Evolutionary conservation across 2,888 invertebrate species (phyloP).

Genomic region (Pandemis heparana): DNA sequence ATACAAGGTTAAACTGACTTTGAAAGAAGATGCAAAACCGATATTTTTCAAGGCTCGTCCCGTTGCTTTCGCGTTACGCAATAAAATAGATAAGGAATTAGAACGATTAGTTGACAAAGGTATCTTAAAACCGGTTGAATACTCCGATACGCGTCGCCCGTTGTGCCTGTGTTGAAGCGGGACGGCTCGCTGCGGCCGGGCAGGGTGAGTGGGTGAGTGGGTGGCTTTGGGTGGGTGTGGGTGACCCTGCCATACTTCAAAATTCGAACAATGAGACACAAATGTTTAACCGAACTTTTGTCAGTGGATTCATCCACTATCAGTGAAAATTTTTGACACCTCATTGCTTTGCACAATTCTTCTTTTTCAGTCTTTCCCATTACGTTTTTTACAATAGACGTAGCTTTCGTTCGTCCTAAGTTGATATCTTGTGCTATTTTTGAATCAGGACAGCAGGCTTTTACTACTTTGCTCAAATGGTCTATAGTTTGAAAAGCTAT

Average conservation of each 20-base stretch:
- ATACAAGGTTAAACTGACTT: slow-evolving; percentile 39
- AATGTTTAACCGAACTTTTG: slow-evolving; percentile 7
- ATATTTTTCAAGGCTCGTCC: slow-evolving; percentile 11
- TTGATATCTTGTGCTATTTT: slow-evolving; percentile 18
- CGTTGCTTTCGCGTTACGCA: slow-evolving; percentile 3
- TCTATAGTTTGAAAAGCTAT: slow-evolving; percentile 15
- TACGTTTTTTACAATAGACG: slow-evolving; percentile 19
- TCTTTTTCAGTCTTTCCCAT: slow-evolving; percentile 25
- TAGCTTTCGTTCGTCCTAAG: slow-evolving; percentile 18
- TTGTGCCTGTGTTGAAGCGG: no score
- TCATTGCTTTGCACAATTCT: slow-evolving; percentile 7
- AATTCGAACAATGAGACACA: slow-evolving; percentile 14
- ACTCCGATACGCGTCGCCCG: slow-evolving; percentile 33
- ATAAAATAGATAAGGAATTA: slow-evolving; percentile 42
- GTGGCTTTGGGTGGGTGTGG: no score
- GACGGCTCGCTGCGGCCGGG: slow-evolving; percentile 11
- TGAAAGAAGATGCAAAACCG: slow-evolving; percentile 36
- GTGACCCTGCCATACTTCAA: slow-evolving; percentile 8
- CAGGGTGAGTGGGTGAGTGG: no score
- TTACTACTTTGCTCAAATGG: slow-evolving; percentile 21
- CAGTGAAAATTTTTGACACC: slow-evolving; percentile 14
- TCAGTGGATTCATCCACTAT: slow-evolving; percentile 17
- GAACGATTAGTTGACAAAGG: slow-evolving; percentile 44
- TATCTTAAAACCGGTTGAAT: slow-evolving; percentile 45
- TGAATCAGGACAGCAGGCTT: slow-evolving; percentile 20